Evolutionary conservation across 2,113 vertebrate species (phyloP).

Genomic region (rabbit (Oryctolagus cuniculus)): mOryCun1.1 NC_091434.1:29748501-29749000

Average conservation of each 20-base stretch:
- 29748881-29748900: too few relatives aligned
- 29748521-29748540: too few relatives aligned
- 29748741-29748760: neutral
- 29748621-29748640: neutral
- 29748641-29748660: neutral
- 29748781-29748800: neutral
- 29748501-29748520: neutral
- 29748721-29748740: neutral
- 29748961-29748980: too few relatives aligned
- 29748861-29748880: too few relatives aligned
- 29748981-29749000: too few relatives aligned
- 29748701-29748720: neutral
- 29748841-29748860: too few relatives aligned
- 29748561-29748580: neutral
- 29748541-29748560: too few relatives aligned
- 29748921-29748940: too few relatives aligned
- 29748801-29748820: too few relatives aligned
- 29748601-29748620: neutral
- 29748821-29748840: too few relatives aligned
- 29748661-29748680: neutral
- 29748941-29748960: fast-evolving
- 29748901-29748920: too few relatives aligned
- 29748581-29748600: neutral
- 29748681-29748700: neutral
- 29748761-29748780: neutral